These are phyloP conservation scores for Hypsibius dujardini DNA, from an alignment of 1,140 invertebrate genomes.

Conservation along the genomic window DNA sequence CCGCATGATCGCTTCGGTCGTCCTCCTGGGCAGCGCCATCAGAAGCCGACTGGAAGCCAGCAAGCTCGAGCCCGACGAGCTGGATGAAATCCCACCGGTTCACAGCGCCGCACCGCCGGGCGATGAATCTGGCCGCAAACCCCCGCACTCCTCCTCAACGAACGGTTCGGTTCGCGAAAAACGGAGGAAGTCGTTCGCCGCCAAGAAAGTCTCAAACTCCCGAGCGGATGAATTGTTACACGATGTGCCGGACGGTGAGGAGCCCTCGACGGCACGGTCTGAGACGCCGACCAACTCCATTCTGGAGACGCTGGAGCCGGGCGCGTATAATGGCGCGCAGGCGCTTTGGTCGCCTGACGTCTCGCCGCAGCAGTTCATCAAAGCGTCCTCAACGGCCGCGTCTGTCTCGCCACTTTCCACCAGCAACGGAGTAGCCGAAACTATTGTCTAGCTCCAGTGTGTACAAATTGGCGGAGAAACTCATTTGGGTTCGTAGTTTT, in stretches of 20 bases:
- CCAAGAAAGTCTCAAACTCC: neutral
- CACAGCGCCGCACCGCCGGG: neutral
- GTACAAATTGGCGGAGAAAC: neutral
- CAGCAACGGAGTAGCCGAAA: no score
- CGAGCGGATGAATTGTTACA: neutral
- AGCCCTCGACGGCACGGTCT: neutral
- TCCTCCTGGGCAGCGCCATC: constrained; percentile 2
- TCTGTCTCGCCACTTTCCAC: neutral
- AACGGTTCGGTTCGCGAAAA: constrained; percentile 5
- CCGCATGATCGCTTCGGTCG: neutral
- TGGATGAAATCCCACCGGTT: constrained; percentile 11
- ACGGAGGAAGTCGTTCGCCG: neutral
- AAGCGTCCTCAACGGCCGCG: neutral
- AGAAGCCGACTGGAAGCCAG: constrained; percentile 3
- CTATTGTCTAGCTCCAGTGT: neutral
- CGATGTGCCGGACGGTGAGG: neutral
- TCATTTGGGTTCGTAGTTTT: neutral
- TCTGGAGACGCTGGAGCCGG: neutral
- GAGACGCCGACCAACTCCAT: neutral
- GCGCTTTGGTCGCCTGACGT: neutral
- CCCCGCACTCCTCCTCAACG: neutral
- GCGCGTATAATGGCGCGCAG: neutral
- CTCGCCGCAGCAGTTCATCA: neutral
- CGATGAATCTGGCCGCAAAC: neutral
- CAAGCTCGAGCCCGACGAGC: neutral